A percentile compares a stretch with the other conserved stretches of the same genome.
Evolutionary conservation across 1,140 invertebrate genomes (phyloP).

Genomic region (Polypedilum vanderplanki): DNA sequence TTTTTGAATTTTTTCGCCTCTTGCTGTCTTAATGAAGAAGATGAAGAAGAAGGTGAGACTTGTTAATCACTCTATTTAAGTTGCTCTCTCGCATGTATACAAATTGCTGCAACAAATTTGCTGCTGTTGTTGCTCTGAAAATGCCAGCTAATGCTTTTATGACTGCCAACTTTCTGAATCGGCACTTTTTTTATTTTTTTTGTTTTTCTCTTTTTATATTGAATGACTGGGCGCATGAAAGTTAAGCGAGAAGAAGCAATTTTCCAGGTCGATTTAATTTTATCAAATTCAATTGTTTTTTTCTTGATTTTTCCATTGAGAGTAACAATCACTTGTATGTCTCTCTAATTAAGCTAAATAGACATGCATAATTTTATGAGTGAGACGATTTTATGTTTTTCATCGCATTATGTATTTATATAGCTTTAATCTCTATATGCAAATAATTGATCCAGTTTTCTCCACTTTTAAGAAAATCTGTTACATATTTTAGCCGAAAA

Average conservation of each 20-base stretch:
- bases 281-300: conserved; percentile 26
- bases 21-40: background rate
- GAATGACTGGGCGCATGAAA: background rate
- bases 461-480: too few relatives aligned
- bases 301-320: background rate
- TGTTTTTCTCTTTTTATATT: background rate
- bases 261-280: conserved; percentile 14
- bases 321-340: too few relatives aligned
- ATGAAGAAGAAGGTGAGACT: background rate
- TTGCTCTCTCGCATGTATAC: too few relatives aligned
- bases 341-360: too few relatives aligned
- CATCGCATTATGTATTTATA: too few relatives aligned
- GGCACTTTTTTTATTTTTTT: background rate
- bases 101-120: too few relatives aligned
- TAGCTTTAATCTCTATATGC: too few relatives aligned
- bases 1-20: too few relatives aligned
- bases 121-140: background rate
- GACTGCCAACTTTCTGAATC: too few relatives aligned
- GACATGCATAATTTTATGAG: too few relatives aligned
- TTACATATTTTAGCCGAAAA: background rate
- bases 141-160: background rate
- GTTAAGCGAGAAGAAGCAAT: background rate
- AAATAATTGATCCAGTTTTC: too few relatives aligned
- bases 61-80: conserved; percentile 8
- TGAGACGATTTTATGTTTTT: too few relatives aligned